A percentile compares a stretch with the other conserved stretches of the same genome.
These are phyloP conservation scores for Hydra vulgaris DNA, from an alignment of 30 jellyfish, hydroid and myxozoan genomes.

Conservation along the genomic window DNA sequence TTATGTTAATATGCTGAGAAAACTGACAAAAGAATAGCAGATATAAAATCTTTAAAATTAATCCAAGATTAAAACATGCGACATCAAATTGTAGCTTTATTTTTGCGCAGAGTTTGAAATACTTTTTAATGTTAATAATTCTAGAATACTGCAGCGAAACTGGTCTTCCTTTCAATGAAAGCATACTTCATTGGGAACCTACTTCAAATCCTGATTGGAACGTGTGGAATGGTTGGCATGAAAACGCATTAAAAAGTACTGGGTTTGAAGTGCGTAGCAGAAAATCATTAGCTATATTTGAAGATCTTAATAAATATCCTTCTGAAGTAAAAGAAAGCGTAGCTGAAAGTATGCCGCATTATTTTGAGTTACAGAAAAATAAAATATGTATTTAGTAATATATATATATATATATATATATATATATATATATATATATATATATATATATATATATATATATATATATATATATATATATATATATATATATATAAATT, in stretches of 20 bases:
- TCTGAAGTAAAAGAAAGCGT: conserved; percentile 5
- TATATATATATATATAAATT: too few species aligned
- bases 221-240: conserved; percentile 96
- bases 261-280: conserved; percentile 64
- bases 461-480: too few species aligned
- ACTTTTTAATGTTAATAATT: too few species aligned
- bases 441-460: too few species aligned
- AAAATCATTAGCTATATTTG: conserved; percentile 5
- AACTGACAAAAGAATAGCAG: too few species aligned
- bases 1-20: too few species aligned
- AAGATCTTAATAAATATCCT: conserved; percentile 6
- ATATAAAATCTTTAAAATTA: too few species aligned
- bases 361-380: neutral
- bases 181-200: conserved; percentile 88
- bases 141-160: conserved; percentile 57
- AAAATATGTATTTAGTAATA: neutral
- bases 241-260: conserved; percentile 67
- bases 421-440: too few species aligned
- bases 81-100: too few species aligned
- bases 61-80: too few species aligned
- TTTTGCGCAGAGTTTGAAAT: too few species aligned
- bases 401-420: too few species aligned
- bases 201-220: conserved; percentile 88
- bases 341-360: conserved; percentile 7
- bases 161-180: conserved; percentile 54